Conservation (phyloP, 2,797 vertebrate species). For the Telmatherina bonti region DNA sequence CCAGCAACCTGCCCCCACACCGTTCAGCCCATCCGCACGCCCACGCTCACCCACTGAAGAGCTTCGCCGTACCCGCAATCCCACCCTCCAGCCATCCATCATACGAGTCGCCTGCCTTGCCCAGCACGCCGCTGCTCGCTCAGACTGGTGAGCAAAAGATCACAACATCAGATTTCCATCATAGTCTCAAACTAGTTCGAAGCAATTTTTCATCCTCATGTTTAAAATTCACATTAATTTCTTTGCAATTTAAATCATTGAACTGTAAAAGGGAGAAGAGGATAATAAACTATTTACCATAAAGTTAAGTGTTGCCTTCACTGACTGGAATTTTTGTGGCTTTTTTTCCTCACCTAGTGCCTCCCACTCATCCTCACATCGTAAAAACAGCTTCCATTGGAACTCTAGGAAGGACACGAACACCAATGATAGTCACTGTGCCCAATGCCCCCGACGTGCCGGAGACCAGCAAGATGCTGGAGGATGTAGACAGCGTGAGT, state of each 20-base stretch:
- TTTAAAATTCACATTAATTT: neutral
- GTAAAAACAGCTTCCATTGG: conserved; percentile 98
- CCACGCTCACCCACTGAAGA: conserved; percentile 94
- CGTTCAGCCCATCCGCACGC: conserved; percentile 83
- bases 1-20: conserved; percentile 84
- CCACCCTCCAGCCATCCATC: conserved; percentile 78
- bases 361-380: conserved; percentile 85
- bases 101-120: conserved; percentile 90
- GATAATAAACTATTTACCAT: neutral
- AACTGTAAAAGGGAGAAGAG: neutral
- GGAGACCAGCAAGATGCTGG: conserved; percentile 94
- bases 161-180: no score
- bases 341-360: conserved; percentile 73
- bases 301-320: conserved; percentile 17
- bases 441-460: conserved; percentile 94
- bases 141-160: conserved; percentile 86
- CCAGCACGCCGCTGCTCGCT: conserved; percentile 91
- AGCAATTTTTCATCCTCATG: neutral
- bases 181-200: neutral
- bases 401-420: conserved; percentile 92
- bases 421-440: conserved; percentile 92
- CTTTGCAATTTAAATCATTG: no score
- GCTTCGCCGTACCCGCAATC: conserved; percentile 93
- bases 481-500: conserved; percentile 96
- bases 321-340: conserved; percentile 20